Percentiles rank a stretch among this genome's conserved stretches.
These are phyloP conservation scores for Malacoctenus gilli DNA, from an alignment of 2,797 vertebrate species.

Conservation along the genomic window DNA sequence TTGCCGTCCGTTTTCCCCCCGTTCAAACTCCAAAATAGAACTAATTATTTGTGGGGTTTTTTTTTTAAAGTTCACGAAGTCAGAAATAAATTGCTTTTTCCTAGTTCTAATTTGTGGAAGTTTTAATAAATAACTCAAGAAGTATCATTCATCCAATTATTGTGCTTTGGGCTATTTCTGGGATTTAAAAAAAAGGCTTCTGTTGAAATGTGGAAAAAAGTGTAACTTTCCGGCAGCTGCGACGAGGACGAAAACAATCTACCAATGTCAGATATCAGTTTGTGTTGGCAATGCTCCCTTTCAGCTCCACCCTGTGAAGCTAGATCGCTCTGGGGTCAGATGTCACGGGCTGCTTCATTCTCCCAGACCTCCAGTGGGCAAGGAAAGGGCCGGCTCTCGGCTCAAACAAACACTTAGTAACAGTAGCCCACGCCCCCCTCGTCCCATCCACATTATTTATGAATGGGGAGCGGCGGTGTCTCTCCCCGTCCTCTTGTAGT, in stretches of 20 bases:
- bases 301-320: constrained; percentile 24
- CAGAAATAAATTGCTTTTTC: background rate
- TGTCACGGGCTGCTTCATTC: constrained; percentile 47
- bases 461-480: constrained; percentile 59
- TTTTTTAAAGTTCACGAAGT: background rate
- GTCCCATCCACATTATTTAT: constrained; percentile 63
- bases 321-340: constrained; percentile 50
- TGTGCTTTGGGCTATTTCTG: background rate
- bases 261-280: constrained; percentile 24
- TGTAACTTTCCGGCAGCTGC: background rate
- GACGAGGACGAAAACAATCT: constrained; percentile 3
- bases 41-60: background rate
- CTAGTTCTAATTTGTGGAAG: background rate
- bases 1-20: too few relatives aligned
- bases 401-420: constrained; percentile 54
- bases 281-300: constrained; percentile 10
- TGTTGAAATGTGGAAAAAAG: background rate
- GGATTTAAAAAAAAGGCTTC: background rate
- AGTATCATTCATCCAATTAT: background rate
- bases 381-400: constrained; percentile 20
- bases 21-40: background rate
- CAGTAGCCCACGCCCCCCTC: constrained; percentile 54
- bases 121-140: background rate
- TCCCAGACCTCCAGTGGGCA: constrained; percentile 37
- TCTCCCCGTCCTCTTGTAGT: constrained; percentile 50